Conservation (phyloP, 2,888 invertebrate genomes). For the Troides oblongomaculatus region DNA sequence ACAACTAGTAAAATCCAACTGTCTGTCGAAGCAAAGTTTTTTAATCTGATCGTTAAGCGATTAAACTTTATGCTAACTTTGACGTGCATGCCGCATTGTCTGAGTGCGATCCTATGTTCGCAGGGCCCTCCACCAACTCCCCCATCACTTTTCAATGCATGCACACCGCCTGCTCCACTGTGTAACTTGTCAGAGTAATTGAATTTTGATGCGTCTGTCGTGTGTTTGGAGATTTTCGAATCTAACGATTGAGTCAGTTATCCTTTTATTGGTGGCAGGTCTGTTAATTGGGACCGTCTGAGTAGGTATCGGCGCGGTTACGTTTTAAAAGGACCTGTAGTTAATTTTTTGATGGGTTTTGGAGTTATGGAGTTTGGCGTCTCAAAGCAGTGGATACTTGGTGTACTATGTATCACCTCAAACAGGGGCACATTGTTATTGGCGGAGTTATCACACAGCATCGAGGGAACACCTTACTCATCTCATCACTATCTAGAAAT, state of each 20-base stretch:
- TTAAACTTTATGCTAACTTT: slow-evolving; percentile 12
- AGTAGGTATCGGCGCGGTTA: no score
- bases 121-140: slow-evolving; percentile 4
- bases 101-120: slow-evolving; percentile 55
- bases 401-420: no score
- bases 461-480: no score
- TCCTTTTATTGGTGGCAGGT: no score
- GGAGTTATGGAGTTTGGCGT: no score
- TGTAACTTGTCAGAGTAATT: slow-evolving; percentile 5
- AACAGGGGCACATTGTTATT: no score
- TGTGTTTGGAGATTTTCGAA: background rate
- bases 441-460: no score
- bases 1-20: background rate
- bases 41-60: slow-evolving; percentile 3
- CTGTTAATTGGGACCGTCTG: no score
- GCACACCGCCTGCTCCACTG: slow-evolving; percentile 7
- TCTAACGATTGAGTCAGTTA: background rate
- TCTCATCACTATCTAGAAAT: no score
- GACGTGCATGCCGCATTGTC: slow-evolving; percentile 16
- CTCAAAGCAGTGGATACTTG: no score
- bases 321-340: no score
- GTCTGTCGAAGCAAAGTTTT: slow-evolving; percentile 5
- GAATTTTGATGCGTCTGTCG: slow-evolving; percentile 6
- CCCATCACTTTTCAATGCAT: slow-evolving; percentile 31
- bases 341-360: no score